A percentile compares a stretch with the other conserved stretches of the same genome.
phyloP scores from a whole-genome alignment of 2,797 vertebrate genomes.

The Spea hammondii region DNA sequence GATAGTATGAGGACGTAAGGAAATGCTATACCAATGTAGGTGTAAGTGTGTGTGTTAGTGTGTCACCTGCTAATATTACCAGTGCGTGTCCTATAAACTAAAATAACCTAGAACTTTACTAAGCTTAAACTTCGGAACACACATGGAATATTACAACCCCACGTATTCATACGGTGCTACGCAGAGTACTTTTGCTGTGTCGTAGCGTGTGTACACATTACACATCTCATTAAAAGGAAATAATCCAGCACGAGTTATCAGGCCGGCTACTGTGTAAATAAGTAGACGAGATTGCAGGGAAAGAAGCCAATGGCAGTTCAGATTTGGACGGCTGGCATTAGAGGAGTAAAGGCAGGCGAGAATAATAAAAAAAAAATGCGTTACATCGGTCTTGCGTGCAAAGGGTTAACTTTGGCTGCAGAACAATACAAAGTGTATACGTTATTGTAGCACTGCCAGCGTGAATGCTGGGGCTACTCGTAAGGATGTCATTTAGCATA shows the following conservation, averaged over 20 bases:
- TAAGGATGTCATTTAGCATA: too few relatives aligned
- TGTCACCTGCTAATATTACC: too few relatives aligned
- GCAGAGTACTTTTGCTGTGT: slow-evolving; percentile 1
- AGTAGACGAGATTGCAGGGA: slow-evolving; percentile 58
- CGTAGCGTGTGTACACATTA: slow-evolving; percentile 43
- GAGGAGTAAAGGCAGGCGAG: slow-evolving; percentile 43
- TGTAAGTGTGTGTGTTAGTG: too few relatives aligned
- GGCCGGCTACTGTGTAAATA: slow-evolving; percentile 53
- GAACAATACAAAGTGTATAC: not conserved
- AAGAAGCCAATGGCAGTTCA: slow-evolving; percentile 56
- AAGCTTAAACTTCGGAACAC: too few relatives aligned
- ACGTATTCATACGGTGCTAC: too few relatives aligned
- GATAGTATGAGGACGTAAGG: not conserved
- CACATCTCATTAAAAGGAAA: slow-evolving; percentile 49
- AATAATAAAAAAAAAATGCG: not conserved
- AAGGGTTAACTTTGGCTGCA: not conserved
- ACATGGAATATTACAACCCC: too few relatives aligned
- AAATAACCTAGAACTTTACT: too few relatives aligned
- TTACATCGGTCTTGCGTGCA: not conserved
- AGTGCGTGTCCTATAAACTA: too few relatives aligned
- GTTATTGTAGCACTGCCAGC: too few relatives aligned
- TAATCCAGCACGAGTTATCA: slow-evolving; percentile 42
- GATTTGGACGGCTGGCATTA: slow-evolving; percentile 21
- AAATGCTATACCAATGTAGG: too few relatives aligned
- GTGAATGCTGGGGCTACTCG: too few relatives aligned